A percentile compares a stretch with the other conserved stretches of the same genome.
These are phyloP conservation scores for Penaeus chinensis DNA, from an alignment of 1,140 invertebrate species.

Conservation along the genomic window DNA sequence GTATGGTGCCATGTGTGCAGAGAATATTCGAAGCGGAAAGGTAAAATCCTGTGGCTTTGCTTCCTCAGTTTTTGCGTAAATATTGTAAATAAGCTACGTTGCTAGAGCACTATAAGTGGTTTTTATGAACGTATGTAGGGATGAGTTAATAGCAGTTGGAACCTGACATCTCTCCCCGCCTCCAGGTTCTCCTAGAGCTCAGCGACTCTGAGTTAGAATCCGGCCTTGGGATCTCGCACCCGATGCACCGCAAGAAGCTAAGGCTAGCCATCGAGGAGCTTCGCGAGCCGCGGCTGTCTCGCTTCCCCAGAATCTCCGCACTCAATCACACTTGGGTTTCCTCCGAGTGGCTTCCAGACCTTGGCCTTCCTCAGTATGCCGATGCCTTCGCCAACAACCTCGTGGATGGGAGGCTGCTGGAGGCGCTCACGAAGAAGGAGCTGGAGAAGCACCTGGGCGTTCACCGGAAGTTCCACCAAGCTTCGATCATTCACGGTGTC, in stretches of 20 bases:
- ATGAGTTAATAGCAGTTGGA: no score
- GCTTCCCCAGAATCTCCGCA: constrained; percentile 87
- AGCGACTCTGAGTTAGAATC: constrained; percentile 89
- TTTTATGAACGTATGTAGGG: no score
- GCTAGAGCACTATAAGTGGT: no score
- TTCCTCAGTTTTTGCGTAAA: no score
- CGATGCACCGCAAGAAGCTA: constrained; percentile 92
- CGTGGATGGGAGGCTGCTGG: constrained; percentile 91
- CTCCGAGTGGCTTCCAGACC: constrained; percentile 89
- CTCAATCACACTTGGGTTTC: constrained; percentile 92
- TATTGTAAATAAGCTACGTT: no score
- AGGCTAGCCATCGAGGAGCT: constrained; percentile 94
- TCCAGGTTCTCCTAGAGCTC: constrained; percentile 86
- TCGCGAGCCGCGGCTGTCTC: constrained; percentile 83
- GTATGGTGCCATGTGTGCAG: constrained; percentile 87
- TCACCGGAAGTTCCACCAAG: constrained; percentile 70
- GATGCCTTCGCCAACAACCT: constrained; percentile 89
- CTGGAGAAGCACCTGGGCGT: constrained; percentile 85
- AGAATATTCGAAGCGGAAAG: constrained; percentile 95
- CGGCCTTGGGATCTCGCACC: constrained; percentile 87
- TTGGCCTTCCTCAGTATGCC: constrained; percentile 89
- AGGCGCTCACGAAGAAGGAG: constrained; percentile 92
- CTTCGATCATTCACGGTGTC: constrained; percentile 91
- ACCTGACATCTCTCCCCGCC: constrained; percentile 10
- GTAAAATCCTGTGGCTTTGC: constrained; percentile 69